Evolutionary conservation across 2,113 vertebrate genomes (phyloP).

Genomic region (Rhea americana): DNA sequence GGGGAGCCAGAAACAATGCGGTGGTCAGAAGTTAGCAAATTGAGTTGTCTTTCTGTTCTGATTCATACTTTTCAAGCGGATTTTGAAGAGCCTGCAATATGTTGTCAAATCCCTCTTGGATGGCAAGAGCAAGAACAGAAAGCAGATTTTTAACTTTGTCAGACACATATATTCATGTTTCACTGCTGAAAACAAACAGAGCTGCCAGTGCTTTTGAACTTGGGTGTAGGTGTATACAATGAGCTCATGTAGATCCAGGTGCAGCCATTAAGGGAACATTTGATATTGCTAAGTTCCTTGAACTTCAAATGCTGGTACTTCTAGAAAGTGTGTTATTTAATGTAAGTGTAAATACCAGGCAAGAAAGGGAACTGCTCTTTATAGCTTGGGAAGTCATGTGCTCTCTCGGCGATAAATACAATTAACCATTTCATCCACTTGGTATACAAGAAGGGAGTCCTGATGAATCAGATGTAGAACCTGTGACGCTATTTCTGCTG

Average conservation of each 20-base stretch:
- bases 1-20: not conserved
- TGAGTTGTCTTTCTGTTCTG: not conserved
- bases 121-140: constrained; percentile 68
- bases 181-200: constrained; percentile 73
- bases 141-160: constrained; percentile 49
- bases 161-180: not conserved
- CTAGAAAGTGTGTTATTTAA: not conserved
- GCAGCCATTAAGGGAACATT: constrained; percentile 47
- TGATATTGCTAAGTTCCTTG: not conserved
- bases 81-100: constrained; percentile 5
- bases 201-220: constrained; percentile 24
- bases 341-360: not conserved
- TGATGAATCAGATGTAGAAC: not conserved
- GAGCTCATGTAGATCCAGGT: constrained; percentile 64
- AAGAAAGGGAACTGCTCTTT: not conserved
- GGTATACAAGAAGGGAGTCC: not conserved
- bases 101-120: constrained; percentile 38
- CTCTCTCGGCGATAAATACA: not conserved
- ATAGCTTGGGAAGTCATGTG: not conserved
- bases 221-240: constrained; percentile 29
- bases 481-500: not conserved
- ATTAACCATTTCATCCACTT: not conserved
- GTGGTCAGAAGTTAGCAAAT: not conserved
- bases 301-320: constrained; percentile 9
- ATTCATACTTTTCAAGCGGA: constrained; percentile 32